Base-by-base conservation (phyloP, 1,140 invertebrate genomes). In the Brachionus rubens region DNA sequence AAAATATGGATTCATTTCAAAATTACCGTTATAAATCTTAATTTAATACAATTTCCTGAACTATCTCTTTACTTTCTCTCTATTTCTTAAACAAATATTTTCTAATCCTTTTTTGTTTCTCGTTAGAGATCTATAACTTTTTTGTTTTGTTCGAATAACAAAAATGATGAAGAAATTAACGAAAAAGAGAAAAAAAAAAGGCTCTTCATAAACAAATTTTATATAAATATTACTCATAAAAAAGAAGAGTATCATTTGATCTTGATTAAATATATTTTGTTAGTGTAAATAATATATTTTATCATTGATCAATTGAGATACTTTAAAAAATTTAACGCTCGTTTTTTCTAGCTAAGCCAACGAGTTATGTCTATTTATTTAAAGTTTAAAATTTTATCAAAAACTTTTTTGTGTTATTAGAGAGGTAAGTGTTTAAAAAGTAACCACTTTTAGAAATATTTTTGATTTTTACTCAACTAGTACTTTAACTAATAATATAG, bases 1-100 rank as follows among this genome's bases (percentile, higher is more conserved):
- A 59, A n/a, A 36, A 3, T 36, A 36, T 5, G 33, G 33, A 36
- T 36, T 36, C 33, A 36, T 36, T 59, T 59, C 54, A 59, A 59
- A 33, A 59, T 59, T 59, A 59, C 54, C 54, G 54, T 59, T 36
- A 4, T 59, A 59, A 59, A 59, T 59, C 54, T 59, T 59, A 59
- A 59, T 59, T 59, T 59, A 59, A 59, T 59, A 59, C 54, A 59
- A 59, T 59, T 59, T 59, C 54, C 54, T 59, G 54, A 59, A 16
- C 33, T 59, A 30, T 2, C 26, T 59, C 7, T 36, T 36, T n/a
- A n/a, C n/a, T 36, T 36, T 36, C 33, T 36, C 33, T 36, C 33
- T 36, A 3, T 36, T 5, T 5, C 33, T 36, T 5, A 36, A 59
- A 30, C 54, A 59, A 59, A 59, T 19, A 59, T 33, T 59, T 16